Conservation (phyloP, 2,113 vertebrate genomes). For the Triplophysa tibetana region DNA sequence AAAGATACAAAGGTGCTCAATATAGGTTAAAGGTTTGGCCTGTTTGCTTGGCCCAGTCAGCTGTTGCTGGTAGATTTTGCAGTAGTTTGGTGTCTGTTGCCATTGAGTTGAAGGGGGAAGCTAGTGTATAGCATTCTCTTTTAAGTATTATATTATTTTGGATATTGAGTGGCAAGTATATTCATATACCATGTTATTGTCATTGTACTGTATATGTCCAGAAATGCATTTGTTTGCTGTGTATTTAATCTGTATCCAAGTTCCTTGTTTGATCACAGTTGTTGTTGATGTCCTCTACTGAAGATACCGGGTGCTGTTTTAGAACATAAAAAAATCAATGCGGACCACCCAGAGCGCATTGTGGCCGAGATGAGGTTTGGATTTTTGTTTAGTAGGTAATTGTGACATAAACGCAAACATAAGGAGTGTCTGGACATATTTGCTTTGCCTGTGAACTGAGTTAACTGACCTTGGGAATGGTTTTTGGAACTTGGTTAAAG, state of each 20-base stretch:
- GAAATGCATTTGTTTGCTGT: not conserved
- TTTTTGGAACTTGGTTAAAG: not conserved
- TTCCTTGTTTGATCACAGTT: not conserved
- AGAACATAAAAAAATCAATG: conserved; percentile 64
- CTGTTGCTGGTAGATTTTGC: no score
- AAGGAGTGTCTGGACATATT: not conserved
- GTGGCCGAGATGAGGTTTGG: not conserved
- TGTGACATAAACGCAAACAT: not conserved
- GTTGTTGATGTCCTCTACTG: not conserved
- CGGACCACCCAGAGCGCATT: not conserved
- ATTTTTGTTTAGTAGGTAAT: not conserved
- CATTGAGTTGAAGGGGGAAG: no score
- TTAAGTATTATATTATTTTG: no score
- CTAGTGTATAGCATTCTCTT: no score
- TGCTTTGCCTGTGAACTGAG: not conserved
- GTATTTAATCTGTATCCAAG: not conserved
- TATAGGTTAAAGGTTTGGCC: no score
- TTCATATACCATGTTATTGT: no score
- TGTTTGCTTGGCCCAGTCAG: no score
- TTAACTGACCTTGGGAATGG: not conserved
- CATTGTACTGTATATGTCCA: no score
- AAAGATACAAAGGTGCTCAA: no score
- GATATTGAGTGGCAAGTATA: no score
- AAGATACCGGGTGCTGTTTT: not conserved
- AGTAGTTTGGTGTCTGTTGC: no score